Base-by-base conservation (phyloP, 1,140 invertebrate genomes). In the Drosophila mayri region DNA sequence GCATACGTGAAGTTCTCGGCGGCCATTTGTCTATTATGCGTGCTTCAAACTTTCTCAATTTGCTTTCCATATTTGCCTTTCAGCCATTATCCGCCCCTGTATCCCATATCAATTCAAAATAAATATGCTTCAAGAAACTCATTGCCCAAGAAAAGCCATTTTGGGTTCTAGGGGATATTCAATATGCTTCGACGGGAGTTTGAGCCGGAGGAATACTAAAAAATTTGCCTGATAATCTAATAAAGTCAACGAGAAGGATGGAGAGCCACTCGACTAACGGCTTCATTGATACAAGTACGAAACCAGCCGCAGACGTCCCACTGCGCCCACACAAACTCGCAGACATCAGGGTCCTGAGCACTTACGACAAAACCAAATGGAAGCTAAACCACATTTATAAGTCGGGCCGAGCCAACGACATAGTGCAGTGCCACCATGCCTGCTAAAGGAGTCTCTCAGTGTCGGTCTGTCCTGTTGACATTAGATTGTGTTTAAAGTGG, bases 401-500 rank as follows among this genome's bases (percentile, higher is more conserved):
- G 84, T 84, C 84, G 80, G 58, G 3, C 37, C 65, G 57, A 54
- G 55, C 76, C 55, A 57, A 62, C 67, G 60, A 75, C 79, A 80
- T 68, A 67, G 66, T 67, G 37, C 49, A 59, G 8, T 61, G 63
- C 18, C 35, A 4, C 5, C n/a, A 22, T 67, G 76, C 25, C 46
- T 52, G 16, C 30, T 28, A 37, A 71, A 71, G 66, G 68, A 71
- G 66, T 54, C 64, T 64, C 57, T 32, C 50, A 52, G 40, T 52
- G 30, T 66, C 68, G 79, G 66, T 76, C 63, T 86, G 66, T 76
- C 76, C 78, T 87, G 84, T 90, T 90, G 85, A 90, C 85, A 85
- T 90, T 85, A 75, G 85, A 85, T 85, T 90, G 86, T 81, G 85
- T 90, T 90, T 90, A 90, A 90, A 90, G 85, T 79, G 84, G 80